Base-by-base conservation (phyloP, 2,888 invertebrate genomes). In the Hetaerina titia region DNA sequence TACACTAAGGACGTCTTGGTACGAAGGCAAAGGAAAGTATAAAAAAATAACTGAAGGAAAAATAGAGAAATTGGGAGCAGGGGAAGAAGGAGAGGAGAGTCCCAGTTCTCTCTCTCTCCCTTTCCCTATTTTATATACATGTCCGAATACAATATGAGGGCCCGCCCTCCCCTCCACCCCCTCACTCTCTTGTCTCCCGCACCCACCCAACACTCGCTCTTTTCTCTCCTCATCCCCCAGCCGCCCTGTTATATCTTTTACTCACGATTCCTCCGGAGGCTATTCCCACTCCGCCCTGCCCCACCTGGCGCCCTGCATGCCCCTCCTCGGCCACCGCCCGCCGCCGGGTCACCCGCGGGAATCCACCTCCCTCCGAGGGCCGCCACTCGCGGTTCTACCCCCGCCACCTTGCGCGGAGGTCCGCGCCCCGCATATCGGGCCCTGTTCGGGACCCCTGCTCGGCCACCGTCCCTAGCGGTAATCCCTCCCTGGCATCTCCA, bases 91-190 rank as follows among this genome's bases (percentile, higher is more conserved):
- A 74, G 92, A 57, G 74, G 15, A 89, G 56, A 92, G 11, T n/a
- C 69, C n/a, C 63, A 69, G 22, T 22, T 45, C 25, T 90, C 56
- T n/a, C n/a, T n/a, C n/a, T 57, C 31, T 92, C 69, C 92, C 15
- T 81, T 15, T 89, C 45, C 69, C 92, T 74, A 92, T 92, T 92
- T 92, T 92, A 92, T 92, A 69, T 92, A 56, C 89, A 89, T 89
- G 89, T 89, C n/a, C 89, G 89, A n/a, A 89, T 74, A 92, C 69
- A 92, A 92, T 92, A 69, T 92, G 92, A 56, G 64, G 69, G 22
- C n/a, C 31, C 92, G 11, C 56, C 57, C 63, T 92, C n/a, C 92
- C 56, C n/a, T n/a, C 13, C n/a, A n/a, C 45, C 45, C 45, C 22
- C 45, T 64, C 22, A 31, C 22, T 2, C 11, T 81, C 22, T 89